phyloP scores from a whole-genome alignment of 2,797 vertebrate genomes.

The Liasis olivaceus region DNA sequence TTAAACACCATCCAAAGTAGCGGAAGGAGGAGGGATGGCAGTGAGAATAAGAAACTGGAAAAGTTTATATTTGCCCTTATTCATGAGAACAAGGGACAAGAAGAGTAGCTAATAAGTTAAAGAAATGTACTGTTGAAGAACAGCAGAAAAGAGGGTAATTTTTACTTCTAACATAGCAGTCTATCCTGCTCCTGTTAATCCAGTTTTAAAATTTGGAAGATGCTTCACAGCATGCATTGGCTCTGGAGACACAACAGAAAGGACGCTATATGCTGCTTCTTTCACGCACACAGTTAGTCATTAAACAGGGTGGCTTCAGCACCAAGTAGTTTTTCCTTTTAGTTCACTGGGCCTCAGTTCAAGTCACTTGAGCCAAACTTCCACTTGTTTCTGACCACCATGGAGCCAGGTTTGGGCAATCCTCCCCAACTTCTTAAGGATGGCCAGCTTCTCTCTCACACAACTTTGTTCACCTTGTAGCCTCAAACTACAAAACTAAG shows the following conservation, averaged over 20 bases:
- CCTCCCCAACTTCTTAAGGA: background rate
- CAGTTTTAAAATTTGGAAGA: background rate
- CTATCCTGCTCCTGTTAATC: background rate
- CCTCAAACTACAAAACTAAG: background rate
- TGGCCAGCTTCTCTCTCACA: background rate
- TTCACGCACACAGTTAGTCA: background rate
- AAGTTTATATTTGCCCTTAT: background rate
- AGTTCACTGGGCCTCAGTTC: background rate
- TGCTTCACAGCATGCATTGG: background rate
- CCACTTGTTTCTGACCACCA: background rate
- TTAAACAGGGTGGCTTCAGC: background rate
- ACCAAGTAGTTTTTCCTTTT: background rate
- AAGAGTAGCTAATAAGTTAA: background rate
- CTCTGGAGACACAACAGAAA: background rate
- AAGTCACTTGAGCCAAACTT: background rate
- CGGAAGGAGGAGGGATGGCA: background rate
- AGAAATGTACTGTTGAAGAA: background rate
- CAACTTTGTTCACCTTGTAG: background rate
- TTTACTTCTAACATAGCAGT: background rate
- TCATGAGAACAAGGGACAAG: conserved; percentile 2
- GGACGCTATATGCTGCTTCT: background rate
- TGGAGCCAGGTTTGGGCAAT: background rate
- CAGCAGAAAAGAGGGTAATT: background rate
- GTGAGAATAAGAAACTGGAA: background rate
- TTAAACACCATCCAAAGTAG: background rate